Conservation (phyloP, 2,888 invertebrate species). For the Temnothorax unifasciatus region DNA sequence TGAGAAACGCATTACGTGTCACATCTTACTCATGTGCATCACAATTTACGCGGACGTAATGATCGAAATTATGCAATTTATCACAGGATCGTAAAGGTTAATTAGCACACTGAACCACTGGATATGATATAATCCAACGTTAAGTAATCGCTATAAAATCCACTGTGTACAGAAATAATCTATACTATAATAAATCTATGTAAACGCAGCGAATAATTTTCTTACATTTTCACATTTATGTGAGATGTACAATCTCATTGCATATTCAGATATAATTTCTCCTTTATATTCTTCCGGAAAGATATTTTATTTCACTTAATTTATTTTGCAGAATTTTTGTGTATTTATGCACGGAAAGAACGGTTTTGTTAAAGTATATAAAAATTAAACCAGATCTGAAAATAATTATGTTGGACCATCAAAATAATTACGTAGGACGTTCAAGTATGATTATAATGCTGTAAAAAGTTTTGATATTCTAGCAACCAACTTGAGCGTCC, state of each 20-base stretch:
- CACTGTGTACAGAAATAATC: neutral
- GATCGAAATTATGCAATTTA: conserved; percentile 67
- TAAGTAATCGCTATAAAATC: conserved; percentile 15
- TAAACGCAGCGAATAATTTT: neutral
- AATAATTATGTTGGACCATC: neutral
- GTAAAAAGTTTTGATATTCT: neutral
- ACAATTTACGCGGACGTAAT: conserved; percentile 32
- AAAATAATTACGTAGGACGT: neutral
- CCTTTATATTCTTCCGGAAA: neutral
- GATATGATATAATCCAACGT: conserved; percentile 50
- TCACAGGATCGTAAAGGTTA: conserved; percentile 68
- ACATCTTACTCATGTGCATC: neutral
- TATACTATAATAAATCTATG: neutral
- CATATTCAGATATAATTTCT: neutral
- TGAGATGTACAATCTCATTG: neutral
- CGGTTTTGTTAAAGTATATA: neutral
- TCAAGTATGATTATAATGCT: neutral
- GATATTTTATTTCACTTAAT: neutral
- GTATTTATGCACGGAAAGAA: neutral
- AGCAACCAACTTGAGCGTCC: neutral
- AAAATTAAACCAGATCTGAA: neutral
- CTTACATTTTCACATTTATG: neutral
- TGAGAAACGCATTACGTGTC: neutral
- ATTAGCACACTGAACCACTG: conserved; percentile 60
- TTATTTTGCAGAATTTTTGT: neutral